Percentiles rank a stretch among this genome's conserved stretches.
Evolutionary conservation across 2,113 vertebrate species (phyloP).

Genomic region (Ctenodactylus gundi): DNA sequence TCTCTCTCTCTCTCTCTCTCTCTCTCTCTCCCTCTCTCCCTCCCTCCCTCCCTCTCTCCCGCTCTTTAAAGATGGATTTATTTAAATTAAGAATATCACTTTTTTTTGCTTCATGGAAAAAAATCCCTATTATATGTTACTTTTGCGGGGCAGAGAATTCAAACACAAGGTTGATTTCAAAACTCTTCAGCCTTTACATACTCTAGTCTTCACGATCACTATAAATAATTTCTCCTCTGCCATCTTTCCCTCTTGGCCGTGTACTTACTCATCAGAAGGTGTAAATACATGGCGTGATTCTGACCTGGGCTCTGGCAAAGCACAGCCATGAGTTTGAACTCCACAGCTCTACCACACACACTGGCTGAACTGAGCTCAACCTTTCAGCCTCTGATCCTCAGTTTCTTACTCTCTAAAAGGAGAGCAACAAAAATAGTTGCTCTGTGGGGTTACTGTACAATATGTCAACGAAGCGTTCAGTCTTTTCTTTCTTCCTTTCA

Average conservation of each 20-base stretch:
- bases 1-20: no score
- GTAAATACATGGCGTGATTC: background rate
- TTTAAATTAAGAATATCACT: background rate
- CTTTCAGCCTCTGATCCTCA: background rate
- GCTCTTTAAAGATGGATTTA: no score
- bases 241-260: background rate
- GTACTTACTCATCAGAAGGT: background rate
- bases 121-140: background rate
- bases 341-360: background rate
- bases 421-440: background rate
- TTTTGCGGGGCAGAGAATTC: background rate
- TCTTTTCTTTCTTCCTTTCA: background rate
- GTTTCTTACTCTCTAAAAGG: background rate
- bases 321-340: background rate
- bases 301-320: background rate
- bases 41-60: no score
- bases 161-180: background rate
- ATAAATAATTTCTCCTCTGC: background rate
- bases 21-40: no score
- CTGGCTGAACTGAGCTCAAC: background rate
- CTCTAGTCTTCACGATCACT: background rate
- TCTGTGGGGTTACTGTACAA: background rate
- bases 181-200: background rate
- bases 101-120: background rate
- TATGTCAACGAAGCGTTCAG: background rate